Evolutionary conservation across 2,113 vertebrate species (phyloP).

Genomic region (Pygoscelis antarcticus): DNA sequence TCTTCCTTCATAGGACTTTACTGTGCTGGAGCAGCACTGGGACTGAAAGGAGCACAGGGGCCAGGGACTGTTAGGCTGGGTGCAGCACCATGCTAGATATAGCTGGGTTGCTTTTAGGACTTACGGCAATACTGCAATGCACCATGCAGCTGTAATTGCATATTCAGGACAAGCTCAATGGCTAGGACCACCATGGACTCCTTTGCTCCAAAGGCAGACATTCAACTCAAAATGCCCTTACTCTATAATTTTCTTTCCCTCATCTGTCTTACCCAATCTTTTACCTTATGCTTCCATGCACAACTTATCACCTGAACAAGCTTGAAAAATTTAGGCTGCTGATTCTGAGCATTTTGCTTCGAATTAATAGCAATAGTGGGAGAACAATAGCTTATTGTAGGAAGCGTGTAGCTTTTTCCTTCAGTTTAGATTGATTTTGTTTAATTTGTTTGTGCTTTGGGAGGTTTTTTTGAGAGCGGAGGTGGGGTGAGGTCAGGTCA

Average conservation of each 20-base stretch:
- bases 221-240: background rate
- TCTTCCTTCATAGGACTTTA: background rate
- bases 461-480: background rate
- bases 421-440: background rate
- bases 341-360: background rate
- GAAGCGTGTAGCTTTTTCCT: background rate
- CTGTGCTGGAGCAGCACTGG: background rate
- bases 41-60: background rate
- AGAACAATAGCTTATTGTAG: background rate
- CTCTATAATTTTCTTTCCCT: background rate
- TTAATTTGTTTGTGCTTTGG: background rate
- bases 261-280: background rate
- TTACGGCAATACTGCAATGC: background rate
- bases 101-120: background rate
- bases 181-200: background rate
- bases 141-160: background rate
- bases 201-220: background rate
- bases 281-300: background rate
- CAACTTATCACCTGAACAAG: background rate
- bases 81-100: background rate
- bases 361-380: background rate
- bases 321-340: background rate
- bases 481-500: background rate
- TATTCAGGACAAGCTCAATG: background rate
- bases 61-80: fast-evolving